These are phyloP conservation scores for Achatina immaculata DNA, from an alignment of 1,140 invertebrate genomes.

Conservation along the genomic window DNA sequence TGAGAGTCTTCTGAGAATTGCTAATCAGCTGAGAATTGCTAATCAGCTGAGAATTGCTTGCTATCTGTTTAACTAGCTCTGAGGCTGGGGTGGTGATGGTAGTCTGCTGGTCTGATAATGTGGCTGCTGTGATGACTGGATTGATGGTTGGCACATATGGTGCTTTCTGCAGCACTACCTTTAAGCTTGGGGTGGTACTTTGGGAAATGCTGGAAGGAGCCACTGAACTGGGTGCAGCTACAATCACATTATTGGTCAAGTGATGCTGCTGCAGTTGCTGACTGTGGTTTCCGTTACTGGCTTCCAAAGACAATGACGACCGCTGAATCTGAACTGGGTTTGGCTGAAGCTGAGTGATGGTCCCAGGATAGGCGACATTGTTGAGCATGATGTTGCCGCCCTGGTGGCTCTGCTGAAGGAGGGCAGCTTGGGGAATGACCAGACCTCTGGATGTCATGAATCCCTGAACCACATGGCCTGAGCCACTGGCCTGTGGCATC, in stretches of 20 bases:
- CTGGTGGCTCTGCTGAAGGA: constrained; percentile 24
- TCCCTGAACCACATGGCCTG: constrained; percentile 47
- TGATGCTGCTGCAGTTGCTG: constrained; percentile 19
- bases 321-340: not conserved
- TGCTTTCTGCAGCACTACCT: constrained; percentile 23
- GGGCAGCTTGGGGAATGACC: constrained; percentile 47
- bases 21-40: not conserved
- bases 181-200: not conserved
- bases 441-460: constrained; percentile 48
- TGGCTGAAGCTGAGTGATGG: not conserved
- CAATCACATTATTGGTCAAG: not conserved
- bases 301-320: not conserved
- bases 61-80: constrained; percentile 33
- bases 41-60: constrained; percentile 19
- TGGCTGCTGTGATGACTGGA: not conserved
- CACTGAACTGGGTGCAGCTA: not conserved
- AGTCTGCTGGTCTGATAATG: not conserved
- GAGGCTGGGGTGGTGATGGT: constrained; percentile 23
- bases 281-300: not conserved
- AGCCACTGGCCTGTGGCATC: constrained; percentile 35
- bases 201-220: not conserved
- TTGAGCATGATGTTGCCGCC: not conserved
- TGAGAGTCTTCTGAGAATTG: not conserved
- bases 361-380: not conserved
- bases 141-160: not conserved